Evolutionary conservation across 2,797 vertebrate species (phyloP), one percentile per base, ranked within the genome.

Genomic region (Pantherophis vulpinus): DNA sequence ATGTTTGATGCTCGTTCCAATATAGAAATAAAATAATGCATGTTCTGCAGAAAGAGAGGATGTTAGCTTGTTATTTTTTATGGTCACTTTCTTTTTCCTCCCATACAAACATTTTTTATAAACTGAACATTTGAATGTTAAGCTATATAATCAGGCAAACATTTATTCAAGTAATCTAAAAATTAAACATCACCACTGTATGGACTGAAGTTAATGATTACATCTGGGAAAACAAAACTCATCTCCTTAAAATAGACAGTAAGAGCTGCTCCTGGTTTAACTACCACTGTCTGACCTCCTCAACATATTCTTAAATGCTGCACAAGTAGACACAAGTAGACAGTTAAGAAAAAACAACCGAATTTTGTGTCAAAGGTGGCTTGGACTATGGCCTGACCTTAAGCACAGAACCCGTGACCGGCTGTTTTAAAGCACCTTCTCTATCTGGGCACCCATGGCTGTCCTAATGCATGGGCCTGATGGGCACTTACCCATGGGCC

Each of bases 401-500:
- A 54, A 0, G 0, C 79, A 2, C 0, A 18, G 0, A 88, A 59
- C 59, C 0, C 2, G 0, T 90, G 1, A 2, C 42, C 0, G 0
- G 32, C 20, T 2, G 32, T 79, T 23, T 79, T 42, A 79, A 79
- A 79, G 74, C 37, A 37, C 37, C 9, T 79, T 42, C 74, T 79
- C 70, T 42, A 79, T 79, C 18, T 18, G 42, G 37, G 9, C 37
- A 23, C 37, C 9, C 74, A 18, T 5, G 16, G 16, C 16, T 58
- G 56, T 5, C 56, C 16, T 58, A 58, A 58, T 5, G 4, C 56
- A 56, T 56, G 56, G 56, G 56, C 11, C 56, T 56, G 14, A 18
- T 58, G 14, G 16, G 56, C 56, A 58, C 16, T 58, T 58, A 5
- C 56, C 56, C 16, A 4, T 16, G 56, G 14, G 56, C 56, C 56